Evolutionary conservation across 1,140 invertebrate species (phyloP).

Genomic region (Conus ventricosus): DNA sequence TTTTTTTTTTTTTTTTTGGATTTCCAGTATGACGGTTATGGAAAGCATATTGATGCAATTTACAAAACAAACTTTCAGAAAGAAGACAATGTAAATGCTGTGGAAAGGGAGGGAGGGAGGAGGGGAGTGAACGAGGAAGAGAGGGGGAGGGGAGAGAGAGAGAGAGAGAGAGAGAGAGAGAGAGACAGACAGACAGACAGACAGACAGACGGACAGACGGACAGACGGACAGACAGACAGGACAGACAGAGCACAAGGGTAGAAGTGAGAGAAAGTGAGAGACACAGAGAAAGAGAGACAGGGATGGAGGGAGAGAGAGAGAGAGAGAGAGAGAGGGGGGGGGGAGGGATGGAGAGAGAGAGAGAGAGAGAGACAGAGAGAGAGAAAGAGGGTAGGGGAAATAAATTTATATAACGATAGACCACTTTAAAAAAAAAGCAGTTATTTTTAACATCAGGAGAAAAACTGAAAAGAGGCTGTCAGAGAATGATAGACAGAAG

Average conservation of each 20-base stretch:
- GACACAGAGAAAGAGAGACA: background rate
- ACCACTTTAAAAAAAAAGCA: too few species aligned
- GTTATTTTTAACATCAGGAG: background rate
- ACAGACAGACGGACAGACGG: background rate
- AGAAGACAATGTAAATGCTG: background rate
- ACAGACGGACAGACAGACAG: background rate
- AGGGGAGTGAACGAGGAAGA: background rate
- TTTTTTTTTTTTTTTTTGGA: too few species aligned
- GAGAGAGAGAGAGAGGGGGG: slow-evolving; percentile 17
- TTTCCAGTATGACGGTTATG: background rate
- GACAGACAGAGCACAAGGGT: background rate
- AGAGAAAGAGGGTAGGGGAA: background rate
- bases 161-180: background rate
- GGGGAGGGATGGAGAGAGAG: too few species aligned
- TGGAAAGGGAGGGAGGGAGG: too few species aligned
- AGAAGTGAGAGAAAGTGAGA: background rate
- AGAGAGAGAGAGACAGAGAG: slow-evolving; percentile 9
- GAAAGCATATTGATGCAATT: background rate
- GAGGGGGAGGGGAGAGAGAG: background rate
- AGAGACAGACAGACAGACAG: too few species aligned
- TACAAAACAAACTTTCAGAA: background rate
- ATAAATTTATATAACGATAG: too few species aligned
- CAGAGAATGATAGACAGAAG: background rate
- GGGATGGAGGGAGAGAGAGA: background rate
- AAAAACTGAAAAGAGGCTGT: background rate